phyloP scores from a whole-genome alignment of 2,113 vertebrate genomes.

The Tor tambroides region DNA sequence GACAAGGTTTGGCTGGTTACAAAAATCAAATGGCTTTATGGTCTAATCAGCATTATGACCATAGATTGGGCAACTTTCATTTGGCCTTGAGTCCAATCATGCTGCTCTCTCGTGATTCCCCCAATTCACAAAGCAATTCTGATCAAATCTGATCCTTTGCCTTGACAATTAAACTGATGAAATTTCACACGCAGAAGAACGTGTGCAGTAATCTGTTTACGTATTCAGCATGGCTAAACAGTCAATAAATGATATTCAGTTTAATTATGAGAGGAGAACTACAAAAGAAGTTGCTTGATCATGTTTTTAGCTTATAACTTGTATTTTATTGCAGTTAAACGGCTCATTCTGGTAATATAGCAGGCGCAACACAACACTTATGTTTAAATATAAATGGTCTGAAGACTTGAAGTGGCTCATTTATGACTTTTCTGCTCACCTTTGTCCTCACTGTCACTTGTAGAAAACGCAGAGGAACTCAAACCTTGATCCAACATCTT shows the following conservation, averaged over 20 bases:
- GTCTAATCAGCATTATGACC: conserved; percentile 10
- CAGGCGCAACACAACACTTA: neutral
- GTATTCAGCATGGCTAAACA: neutral
- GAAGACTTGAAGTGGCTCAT: neutral
- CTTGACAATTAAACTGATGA: conserved; percentile 15
- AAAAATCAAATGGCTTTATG: conserved; percentile 21
- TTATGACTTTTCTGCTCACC: conserved; percentile 65
- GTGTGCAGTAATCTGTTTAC: neutral
- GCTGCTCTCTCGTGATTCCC: neutral
- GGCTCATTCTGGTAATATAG: neutral
- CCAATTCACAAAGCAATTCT: conserved; percentile 11
- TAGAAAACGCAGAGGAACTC: conserved; percentile 70
- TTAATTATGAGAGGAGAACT: neutral
- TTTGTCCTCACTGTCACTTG: conserved; percentile 61
- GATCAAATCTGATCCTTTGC: conserved; percentile 25
- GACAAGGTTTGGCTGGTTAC: neutral
- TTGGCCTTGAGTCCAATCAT: conserved; percentile 36
- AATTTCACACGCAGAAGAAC: conserved; percentile 8
- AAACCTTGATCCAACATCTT: conserved; percentile 74
- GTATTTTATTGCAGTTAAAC: neutral
- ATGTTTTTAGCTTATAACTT: neutral
- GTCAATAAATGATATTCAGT: neutral
- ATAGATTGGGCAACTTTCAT: conserved; percentile 48
- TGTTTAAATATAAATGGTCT: neutral
- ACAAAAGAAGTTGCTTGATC: neutral